Base-by-base conservation (phyloP, 2,888 invertebrate species). In the Chalcosyrphus nemorum region DNA sequence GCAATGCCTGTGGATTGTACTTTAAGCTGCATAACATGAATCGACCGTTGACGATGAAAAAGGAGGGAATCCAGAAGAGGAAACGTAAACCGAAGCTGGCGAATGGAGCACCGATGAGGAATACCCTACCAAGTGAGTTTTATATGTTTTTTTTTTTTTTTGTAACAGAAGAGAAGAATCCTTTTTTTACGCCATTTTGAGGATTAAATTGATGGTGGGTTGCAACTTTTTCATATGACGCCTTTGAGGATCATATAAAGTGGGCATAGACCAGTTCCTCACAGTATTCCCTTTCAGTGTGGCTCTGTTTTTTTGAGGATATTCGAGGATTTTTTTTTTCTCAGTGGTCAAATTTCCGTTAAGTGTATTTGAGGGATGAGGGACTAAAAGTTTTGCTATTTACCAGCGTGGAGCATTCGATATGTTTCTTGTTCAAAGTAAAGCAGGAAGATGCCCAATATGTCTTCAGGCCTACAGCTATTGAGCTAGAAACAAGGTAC, bases 31-130 rank as follows among this genome's bases (percentile, higher is more conserved):
- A 92, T 86, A 91, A 90, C 78, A 89, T 98, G 81, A 96, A 96
- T 92, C 95, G 99, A 87, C 99, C 99, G 66, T 93, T 97, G 88
- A 97, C 98, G 88, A 99, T 99, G 99, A 99, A 98, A 92, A 99
- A 99, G 92, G 99, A 99, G 87, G 98, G 98, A 54, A 99, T 99
- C 89, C 99, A 99, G 92, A 98, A 98, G 65, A 93, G 99, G 86
- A 99, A 99, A 92, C 94, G 99, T 84, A 98, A 99, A 90, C 96
- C 96, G 50, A 96, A 96, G 92, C 91, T 89, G 77, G 89, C 89
- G 75, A 89, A 88, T 56, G 89, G 87, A 17, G 74, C 82, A n/a
- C 87, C 88, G n/a, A 86, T 89, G 78, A 88, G 89, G 38, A 86
- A 87, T 13, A 86, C 87, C 35, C 86, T 90, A 84, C 91, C 89